Percentiles rank a stretch among this genome's conserved stretches.
Conservation (phyloP, 2,797 vertebrate genomes). For the Picus viridis region DNA sequence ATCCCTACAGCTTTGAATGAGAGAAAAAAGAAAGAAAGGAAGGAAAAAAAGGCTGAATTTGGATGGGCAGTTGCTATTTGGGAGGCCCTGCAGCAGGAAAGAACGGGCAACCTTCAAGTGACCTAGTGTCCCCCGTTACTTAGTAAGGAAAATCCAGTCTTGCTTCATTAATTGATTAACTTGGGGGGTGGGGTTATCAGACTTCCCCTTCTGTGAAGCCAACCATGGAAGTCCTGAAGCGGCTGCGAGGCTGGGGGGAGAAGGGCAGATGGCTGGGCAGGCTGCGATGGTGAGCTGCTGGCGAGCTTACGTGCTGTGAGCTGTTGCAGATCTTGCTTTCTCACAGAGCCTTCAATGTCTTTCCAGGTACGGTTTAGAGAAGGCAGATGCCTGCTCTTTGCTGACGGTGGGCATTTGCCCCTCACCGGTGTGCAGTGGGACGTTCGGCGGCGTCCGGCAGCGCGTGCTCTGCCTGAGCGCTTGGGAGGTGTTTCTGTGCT, state of each 20-base stretch:
- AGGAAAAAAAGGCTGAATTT: constrained; percentile 3
- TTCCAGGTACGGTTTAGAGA: constrained; percentile 17
- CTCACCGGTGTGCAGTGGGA: background rate
- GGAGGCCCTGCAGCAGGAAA: constrained; percentile 48
- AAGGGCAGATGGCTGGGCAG: constrained; percentile 76
- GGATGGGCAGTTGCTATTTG: constrained; percentile 49
- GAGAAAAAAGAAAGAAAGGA: background rate
- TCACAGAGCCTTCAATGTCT: background rate
- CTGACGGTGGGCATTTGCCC: background rate
- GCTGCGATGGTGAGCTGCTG: constrained; percentile 73
- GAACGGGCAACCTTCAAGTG: constrained; percentile 73
- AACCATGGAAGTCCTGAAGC: background rate
- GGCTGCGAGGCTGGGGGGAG: constrained; percentile 4
- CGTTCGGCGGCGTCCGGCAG: background rate
- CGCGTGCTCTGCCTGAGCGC: background rate
- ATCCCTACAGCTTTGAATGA: constrained; percentile 74
- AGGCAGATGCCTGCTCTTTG: background rate
- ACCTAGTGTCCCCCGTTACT: constrained; percentile 48
- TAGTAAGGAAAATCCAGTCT: constrained; percentile 44
- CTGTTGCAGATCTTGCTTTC: background rate
- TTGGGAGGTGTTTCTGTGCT: background rate
- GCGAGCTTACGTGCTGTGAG: constrained; percentile 33
- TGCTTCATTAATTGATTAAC: constrained; percentile 49
- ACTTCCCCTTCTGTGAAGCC: constrained; percentile 1
- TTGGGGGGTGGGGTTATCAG: constrained; percentile 21